Conservation (phyloP, 2,113 vertebrate genomes). For the Psephotus haematonotus region DNA sequence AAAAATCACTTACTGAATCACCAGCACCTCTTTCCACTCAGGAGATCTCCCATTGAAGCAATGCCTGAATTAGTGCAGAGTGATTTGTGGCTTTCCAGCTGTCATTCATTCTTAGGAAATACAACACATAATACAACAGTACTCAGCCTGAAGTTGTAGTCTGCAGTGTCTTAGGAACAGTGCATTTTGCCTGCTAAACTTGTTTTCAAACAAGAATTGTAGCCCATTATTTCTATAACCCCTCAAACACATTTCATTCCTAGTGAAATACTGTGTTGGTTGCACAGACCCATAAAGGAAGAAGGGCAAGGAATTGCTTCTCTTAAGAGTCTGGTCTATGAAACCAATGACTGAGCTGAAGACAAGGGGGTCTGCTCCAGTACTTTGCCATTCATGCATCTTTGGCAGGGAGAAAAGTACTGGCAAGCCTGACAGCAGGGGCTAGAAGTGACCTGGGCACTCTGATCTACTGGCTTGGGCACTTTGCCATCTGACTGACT, state of each 20-base stretch:
- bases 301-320: not conserved
- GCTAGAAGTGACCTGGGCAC: not conserved
- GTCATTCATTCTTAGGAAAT: slow-evolving; percentile 54
- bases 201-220: not conserved
- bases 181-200: not conserved
- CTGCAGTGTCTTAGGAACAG: not conserved
- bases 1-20: slow-evolving; percentile 60
- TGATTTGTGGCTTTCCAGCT: slow-evolving; percentile 54
- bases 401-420: not conserved
- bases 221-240: not conserved
- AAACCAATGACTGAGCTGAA: not conserved
- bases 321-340: not conserved
- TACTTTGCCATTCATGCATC: not conserved
- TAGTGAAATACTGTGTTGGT: not conserved
- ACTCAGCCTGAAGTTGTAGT: not conserved
- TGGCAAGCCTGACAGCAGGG: not conserved
- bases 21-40: slow-evolving; percentile 27
- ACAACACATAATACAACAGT: slow-evolving; percentile 7
- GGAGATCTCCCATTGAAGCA: slow-evolving; percentile 31
- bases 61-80: slow-evolving; percentile 56
- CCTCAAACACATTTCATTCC: not conserved
- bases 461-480: not conserved
- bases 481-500: not conserved
- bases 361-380: not conserved
- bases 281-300: not conserved